phyloP scores from a whole-genome alignment of 2,797 vertebrate species.

The Amblyraja radiata region DNA sequence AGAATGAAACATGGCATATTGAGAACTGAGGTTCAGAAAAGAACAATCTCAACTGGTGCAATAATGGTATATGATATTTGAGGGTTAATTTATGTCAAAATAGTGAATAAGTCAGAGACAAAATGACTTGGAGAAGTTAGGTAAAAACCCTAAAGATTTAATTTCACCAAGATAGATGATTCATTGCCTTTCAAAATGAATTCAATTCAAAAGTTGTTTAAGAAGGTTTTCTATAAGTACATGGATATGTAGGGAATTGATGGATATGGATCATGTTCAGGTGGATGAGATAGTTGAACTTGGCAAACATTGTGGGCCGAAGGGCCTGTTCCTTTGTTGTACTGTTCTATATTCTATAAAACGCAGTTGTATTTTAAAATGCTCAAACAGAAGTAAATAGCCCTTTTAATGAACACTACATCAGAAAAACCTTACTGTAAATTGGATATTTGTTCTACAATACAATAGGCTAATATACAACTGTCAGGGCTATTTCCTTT shows the following conservation, averaged over 20 bases:
- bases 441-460: not conserved
- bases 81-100: not conserved
- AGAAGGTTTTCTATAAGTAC: too few relatives aligned
- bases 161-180: not conserved
- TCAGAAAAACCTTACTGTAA: not conserved
- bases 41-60: not conserved
- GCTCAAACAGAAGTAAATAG: not conserved
- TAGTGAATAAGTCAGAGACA: not conserved
- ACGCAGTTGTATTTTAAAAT: not conserved
- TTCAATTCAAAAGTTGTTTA: too few relatives aligned
- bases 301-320: too few relatives aligned
- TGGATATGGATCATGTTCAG: too few relatives aligned
- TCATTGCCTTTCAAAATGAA: not conserved
- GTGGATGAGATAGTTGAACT: too few relatives aligned
- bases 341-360: too few relatives aligned
- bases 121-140: not conserved
- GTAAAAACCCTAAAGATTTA: not conserved
- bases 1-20: not conserved
- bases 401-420: not conserved
- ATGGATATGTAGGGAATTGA: too few relatives aligned
- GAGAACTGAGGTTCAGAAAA: not conserved
- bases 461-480: too few relatives aligned
- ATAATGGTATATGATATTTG: not conserved
- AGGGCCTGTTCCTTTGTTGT: too few relatives aligned
- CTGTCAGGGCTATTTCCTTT: not conserved